Conservation (phyloP, 1,140 invertebrate genomes). For the Chelonus insularis region DNA sequence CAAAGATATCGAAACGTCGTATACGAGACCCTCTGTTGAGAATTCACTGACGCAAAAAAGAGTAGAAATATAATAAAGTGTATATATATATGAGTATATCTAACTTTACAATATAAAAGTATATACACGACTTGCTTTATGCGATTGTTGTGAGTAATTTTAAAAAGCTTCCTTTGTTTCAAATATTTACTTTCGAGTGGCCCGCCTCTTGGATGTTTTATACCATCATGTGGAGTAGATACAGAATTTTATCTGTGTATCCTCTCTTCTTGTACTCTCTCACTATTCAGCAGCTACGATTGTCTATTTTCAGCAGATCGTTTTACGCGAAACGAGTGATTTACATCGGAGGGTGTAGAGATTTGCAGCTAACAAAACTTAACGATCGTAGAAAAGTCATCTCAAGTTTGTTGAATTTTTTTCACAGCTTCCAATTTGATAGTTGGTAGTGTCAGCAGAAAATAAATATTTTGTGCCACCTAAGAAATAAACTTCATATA, state of each 20-base stretch:
- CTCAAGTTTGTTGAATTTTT: neutral
- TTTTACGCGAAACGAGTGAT: constrained; percentile 13
- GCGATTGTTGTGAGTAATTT: constrained; percentile 13
- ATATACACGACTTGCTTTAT: neutral
- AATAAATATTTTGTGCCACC: no score
- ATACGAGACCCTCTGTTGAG: neutral
- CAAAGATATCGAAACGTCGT: neutral
- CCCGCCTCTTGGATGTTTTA: constrained; percentile 15
- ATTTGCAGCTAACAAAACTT: constrained; percentile 7
- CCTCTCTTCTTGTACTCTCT: neutral
- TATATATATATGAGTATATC: neutral
- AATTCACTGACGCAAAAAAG: neutral
- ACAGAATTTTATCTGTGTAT: neutral
- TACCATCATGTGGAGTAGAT: neutral
- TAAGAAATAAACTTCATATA: no score
- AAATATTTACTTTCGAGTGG: constrained; percentile 12
- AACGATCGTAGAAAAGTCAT: neutral
- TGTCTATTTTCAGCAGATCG: constrained; percentile 18
- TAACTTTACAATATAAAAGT: neutral
- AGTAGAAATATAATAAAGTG: neutral
- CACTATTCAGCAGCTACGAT: neutral
- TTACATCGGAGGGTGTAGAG: constrained; percentile 17
- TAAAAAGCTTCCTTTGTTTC: constrained; percentile 7
- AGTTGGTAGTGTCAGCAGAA: no score
- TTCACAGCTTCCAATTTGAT: no score